Percentiles rank a stretch among this genome's conserved stretches.
Evolutionary conservation across 1,140 invertebrate genomes (phyloP).

Genomic region (Anagrus nilaparvatae): DNA sequence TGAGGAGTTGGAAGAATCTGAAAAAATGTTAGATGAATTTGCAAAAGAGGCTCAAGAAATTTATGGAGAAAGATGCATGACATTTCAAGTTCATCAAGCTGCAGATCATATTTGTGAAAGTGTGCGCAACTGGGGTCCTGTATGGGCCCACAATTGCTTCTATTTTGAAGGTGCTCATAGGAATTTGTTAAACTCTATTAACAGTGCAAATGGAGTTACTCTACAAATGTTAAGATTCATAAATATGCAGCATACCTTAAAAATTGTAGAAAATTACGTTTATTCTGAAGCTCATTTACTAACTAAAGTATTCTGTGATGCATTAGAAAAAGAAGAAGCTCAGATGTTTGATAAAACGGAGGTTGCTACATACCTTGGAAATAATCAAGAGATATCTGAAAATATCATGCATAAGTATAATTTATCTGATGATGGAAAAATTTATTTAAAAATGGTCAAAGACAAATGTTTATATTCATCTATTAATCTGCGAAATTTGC

Average conservation of each 20-base stretch:
- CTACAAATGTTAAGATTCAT: not conserved
- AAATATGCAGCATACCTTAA: not conserved
- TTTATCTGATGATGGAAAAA: not conserved
- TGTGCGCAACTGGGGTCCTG: constrained; percentile 1
- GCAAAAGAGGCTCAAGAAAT: not conserved
- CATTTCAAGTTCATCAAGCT: constrained; percentile 5
- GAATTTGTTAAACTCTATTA: not conserved
- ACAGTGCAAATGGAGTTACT: not conserved
- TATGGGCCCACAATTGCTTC: constrained; percentile 1
- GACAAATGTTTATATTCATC: constrained; percentile 46
- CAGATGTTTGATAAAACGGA: not conserved
- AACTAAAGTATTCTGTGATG: not conserved
- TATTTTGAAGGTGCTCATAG: constrained; percentile 1
- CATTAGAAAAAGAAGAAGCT: not conserved
- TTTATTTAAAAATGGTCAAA: constrained; percentile 3
- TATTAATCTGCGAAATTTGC: constrained; percentile 33
- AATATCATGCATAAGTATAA: not conserved
- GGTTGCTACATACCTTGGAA: not conserved
- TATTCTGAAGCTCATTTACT: not conserved
- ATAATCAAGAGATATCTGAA: not conserved
- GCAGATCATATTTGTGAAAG: not conserved
- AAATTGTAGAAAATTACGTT: not conserved
- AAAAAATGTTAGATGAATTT: not conserved
- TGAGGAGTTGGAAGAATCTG: not conserved
- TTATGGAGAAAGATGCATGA: not conserved